Base-by-base conservation (phyloP, 2,797 vertebrate species). In the Aythya fuligula region DNA sequence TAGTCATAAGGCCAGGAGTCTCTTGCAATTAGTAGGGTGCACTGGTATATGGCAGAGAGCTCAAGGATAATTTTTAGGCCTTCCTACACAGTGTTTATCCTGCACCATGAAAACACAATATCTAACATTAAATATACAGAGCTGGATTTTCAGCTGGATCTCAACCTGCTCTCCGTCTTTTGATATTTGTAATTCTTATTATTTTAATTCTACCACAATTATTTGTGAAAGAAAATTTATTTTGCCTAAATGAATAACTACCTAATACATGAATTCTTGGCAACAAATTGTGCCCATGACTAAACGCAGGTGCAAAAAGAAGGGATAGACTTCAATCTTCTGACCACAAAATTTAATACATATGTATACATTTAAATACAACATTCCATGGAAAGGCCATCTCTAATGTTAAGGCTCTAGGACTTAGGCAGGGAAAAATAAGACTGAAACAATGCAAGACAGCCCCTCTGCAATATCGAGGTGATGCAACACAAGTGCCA, bases 231-330 rank as follows among this genome's bases (percentile, higher is more conserved):
- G 38, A 30, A 56, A 14, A 85, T 89, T 76, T 84, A 32, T 78
- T 90, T 90, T 72, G 82, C 22, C 62, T 74, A 75, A 34, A 78
- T 27, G 4, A 85, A 32, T 54, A 83, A 24, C 32, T 62, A 85
- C 49, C 78, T 80, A 77, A 76, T 67, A 47, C 20, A 27, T 7
- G 18, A 75, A 58, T 83, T 71, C 39, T 74, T 89, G 77, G 53
- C 45, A 57, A 87, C 51, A 67, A 61, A 71, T 3, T 2, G 6
- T 39, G 53, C 53, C 45, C 49, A 72, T 69, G 85, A 80, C 90
- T 62, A 85, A 85, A 84, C 20, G 14, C 58, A 95, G 88, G 86
- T 93, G 81, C 49, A 87, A 95, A 85, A 89, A 56, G 53, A 90
- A 87, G 13, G 19, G 34, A 60, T 5, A 81, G 45, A 53, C 82